phyloP scores from a whole-genome alignment of 2,113 vertebrate genomes.

The Ivindomyrus marchei region DNA sequence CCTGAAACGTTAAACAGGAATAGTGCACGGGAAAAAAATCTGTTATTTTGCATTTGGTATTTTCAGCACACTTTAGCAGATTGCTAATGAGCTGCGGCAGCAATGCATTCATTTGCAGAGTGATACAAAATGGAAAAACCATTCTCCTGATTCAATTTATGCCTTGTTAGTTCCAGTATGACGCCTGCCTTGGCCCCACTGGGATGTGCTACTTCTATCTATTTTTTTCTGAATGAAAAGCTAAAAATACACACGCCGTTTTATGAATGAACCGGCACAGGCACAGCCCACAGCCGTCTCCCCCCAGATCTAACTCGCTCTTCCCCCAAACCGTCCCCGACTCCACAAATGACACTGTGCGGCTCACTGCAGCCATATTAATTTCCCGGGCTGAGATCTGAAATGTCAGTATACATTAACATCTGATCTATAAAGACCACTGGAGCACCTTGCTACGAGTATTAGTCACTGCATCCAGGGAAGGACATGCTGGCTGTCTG shows the following conservation, averaged over 20 bases:
- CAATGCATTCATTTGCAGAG: conserved; percentile 35
- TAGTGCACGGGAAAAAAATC: not conserved
- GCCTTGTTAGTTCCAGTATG: conserved; percentile 44
- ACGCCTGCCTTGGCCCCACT: conserved; percentile 45
- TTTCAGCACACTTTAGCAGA: conserved; percentile 33
- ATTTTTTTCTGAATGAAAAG: conserved; percentile 55
- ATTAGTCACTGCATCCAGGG: conserved; percentile 57
- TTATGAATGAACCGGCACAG: conserved; percentile 52
- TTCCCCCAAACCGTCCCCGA: conserved; percentile 38
- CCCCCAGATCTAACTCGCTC: conserved; percentile 33
- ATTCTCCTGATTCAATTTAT: conserved; percentile 33
- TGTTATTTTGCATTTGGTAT: conserved; percentile 21
- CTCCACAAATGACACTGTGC: conserved; percentile 50
- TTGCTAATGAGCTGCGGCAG: conserved; percentile 38
- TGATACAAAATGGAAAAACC: conserved; percentile 29
- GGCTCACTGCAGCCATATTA: conserved; percentile 52
- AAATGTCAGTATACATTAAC: conserved; percentile 64
- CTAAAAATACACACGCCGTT: conserved; percentile 50
- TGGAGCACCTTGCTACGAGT: conserved; percentile 54
- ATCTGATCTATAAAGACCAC: conserved; percentile 69
- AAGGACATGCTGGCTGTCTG: conserved; percentile 41
- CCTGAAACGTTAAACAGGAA: conserved; percentile 3
- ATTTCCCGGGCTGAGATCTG: conserved; percentile 58
- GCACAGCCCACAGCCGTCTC: conserved; percentile 30
- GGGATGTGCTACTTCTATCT: conserved; percentile 42